Evolutionary conservation across 2,113 vertebrate genomes (phyloP), one percentile per base, ranked within the genome.

Genomic region (Sialia sialis): DNA sequence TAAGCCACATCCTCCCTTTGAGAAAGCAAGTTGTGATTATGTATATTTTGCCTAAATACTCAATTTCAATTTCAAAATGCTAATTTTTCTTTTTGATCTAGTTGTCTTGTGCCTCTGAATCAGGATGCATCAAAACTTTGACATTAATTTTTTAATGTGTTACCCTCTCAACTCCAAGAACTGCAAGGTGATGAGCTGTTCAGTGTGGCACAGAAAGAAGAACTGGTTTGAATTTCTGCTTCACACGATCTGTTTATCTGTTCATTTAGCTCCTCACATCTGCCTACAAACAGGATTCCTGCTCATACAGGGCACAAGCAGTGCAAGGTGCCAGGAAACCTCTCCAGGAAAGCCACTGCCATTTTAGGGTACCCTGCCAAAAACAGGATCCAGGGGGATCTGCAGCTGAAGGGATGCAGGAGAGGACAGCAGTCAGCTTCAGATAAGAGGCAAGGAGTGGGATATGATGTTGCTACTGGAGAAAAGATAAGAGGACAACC

Each of bases 1-100:
- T 30, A 84, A 90, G 78, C 66, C 77, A 81, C 69, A 82, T 87
- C 84, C 56, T 91, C n/a, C 48, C 87, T 87, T 60, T 60, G 77
- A 89, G 85, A 86, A 86, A 89, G 1, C 30, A 78, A 59, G 48
- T 22, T 62, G 21, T 51, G 51, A 63, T 48, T 38, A 38, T 52
- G 29, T 39, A 23, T 5, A 0, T 72, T 88, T 89, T 64, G 39
- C 77, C 67, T 76, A 75, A 87, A 58, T 64, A 63, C 81, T 78
- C 48, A 29, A 43, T 84, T 84, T 83, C 49, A 80, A 51, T 76
- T 90, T 91, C 73, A 78, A 78, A 81, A 84, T 60, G n/a, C 21
- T 84, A 51, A 30, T 55, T 93, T 39, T 52, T 78, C 60, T 0
- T 92, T 96, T 85, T 95, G 60, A 91, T 82, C 60, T 95, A 48